Evolutionary conservation across 2,797 vertebrate species (phyloP).

Genomic region (Aythya fuligula): DNA sequence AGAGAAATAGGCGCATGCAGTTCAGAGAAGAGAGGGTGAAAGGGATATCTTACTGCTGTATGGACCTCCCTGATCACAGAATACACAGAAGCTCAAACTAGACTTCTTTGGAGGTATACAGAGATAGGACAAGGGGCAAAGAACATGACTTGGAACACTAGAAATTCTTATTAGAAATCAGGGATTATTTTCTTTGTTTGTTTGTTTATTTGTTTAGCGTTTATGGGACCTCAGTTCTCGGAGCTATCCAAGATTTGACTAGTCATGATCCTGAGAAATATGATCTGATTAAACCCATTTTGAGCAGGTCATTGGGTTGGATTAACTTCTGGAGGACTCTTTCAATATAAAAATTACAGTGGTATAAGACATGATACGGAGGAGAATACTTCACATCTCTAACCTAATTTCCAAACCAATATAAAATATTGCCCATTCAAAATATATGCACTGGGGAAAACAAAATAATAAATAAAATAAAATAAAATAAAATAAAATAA

Average conservation of each 20-base stretch:
- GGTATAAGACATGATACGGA: not conserved
- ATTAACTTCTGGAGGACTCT: not conserved
- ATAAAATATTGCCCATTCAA: not conserved
- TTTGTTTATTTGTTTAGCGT: not conserved
- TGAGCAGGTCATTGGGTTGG: not conserved
- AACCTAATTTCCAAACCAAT: slow-evolving; percentile 3
- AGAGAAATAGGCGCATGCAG: not conserved
- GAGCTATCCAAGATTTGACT: not conserved
- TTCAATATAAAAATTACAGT: not conserved
- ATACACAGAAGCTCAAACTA: not conserved
- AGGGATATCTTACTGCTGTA: not conserved
- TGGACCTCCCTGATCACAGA: not conserved
- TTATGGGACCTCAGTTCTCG: not conserved
- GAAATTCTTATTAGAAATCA: not conserved
- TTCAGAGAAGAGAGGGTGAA: not conserved
- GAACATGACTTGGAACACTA: too few species aligned
- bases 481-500: too few species aligned
- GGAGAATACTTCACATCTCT: not conserved
- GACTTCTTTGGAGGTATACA: not conserved
- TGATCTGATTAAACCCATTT: slow-evolving; percentile 1
- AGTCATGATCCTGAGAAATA: not conserved
- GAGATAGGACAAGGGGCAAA: not conserved
- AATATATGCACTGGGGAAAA: not conserved
- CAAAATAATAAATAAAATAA: too few species aligned
- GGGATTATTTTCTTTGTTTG: too few species aligned